A percentile compares a stretch with the other conserved stretches of the same genome.
Evolutionary conservation across 2,888 invertebrate species (phyloP).

Genomic region (Drepanosiphum platanoidis): DNA sequence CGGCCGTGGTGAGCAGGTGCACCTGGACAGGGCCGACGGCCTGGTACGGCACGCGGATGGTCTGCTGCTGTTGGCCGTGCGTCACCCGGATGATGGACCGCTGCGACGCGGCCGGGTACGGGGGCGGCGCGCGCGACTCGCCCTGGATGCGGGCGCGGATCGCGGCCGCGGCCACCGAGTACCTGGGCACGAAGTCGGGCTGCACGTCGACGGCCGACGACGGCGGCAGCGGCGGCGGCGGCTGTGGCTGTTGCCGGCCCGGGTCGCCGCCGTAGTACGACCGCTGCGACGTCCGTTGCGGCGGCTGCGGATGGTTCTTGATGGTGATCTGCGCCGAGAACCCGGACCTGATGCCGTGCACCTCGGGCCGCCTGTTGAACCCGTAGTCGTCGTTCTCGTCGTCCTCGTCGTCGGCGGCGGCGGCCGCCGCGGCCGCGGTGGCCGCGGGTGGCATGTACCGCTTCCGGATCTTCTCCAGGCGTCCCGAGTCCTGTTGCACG

Average conservation of each 20-base stretch:
- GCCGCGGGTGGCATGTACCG: slow-evolving; percentile 68
- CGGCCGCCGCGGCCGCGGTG: slow-evolving; percentile 67
- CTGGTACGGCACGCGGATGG: slow-evolving; percentile 68
- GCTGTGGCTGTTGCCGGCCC: slow-evolving; percentile 60
- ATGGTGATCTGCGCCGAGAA: slow-evolving; percentile 83
- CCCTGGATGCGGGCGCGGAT: slow-evolving; percentile 35
- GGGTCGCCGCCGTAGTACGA: slow-evolving; percentile 73
- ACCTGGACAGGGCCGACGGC: slow-evolving; percentile 69
- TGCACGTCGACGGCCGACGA: slow-evolving; percentile 70
- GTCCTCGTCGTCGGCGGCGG: slow-evolving; percentile 69
- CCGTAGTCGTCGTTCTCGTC: slow-evolving; percentile 90
- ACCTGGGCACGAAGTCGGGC: slow-evolving; percentile 55
- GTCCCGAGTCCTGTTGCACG: slow-evolving; percentile 83
- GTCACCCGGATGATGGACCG: slow-evolving; percentile 65
- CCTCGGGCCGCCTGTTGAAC: slow-evolving; percentile 87
- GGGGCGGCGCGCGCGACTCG: slow-evolving; percentile 62
- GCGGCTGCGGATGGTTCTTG: slow-evolving; percentile 72
- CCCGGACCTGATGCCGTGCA: slow-evolving; percentile 85
- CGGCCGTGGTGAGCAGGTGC: slow-evolving; percentile 67
- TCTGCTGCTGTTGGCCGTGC: slow-evolving; percentile 68
- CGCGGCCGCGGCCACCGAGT: slow-evolving; percentile 16
- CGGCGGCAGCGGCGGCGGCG: slow-evolving; percentile 69
- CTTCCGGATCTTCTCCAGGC: slow-evolving; percentile 84
- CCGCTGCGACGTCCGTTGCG: slow-evolving; percentile 73
- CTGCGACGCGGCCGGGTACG: slow-evolving; percentile 49